Evolutionary conservation across 2,888 invertebrate species (phyloP), one percentile per base, ranked within the genome.

Genomic region (Nemapogon koenigi): DNA sequence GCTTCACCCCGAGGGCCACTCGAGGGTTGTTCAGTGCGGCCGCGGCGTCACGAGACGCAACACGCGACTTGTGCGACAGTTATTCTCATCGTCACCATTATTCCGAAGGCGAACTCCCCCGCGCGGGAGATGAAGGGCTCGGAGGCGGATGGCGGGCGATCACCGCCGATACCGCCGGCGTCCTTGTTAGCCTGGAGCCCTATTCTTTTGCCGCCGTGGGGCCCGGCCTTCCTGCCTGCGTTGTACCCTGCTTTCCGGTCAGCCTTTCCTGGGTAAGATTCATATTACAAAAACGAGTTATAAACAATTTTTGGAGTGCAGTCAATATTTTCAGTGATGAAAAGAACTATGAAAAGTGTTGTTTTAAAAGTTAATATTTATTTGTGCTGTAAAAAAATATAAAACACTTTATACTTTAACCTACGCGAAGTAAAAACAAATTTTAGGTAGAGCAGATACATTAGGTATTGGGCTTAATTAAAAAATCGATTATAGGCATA

Each of bases 211-310:
- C 87, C 87, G 49, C 88, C 88, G 15, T 89, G 89, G 88, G 87
- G 86, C 38, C 87, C 87, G 49, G 87, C 88, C 26, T 78, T 88
- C 44, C 56, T 88, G 48, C 87, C 88, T 45, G 86, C 87, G 45
- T 86, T 85, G 59, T 89, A 85, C 69, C 88, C 85, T 54, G 85
- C 88, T 29, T 79, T 87, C 48, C 76, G 87, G 33, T 87, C 85
- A 40, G 88, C 88, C 44, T 78, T 89, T 51, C 89, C 89, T 37
- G 86, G 89, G 89, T 89, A 82, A 84, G 86, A n/a, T n/a, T n/a
- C n/a, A n/a, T n/a, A n/a, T n/a, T n/a, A n/a, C n/a, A n/a, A n/a
- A n/a, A n/a, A n/a, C n/a, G n/a, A n/a, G n/a, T n/a, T n/a, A n/a
- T n/a, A n/a, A n/a, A n/a, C n/a, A n/a, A n/a, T n/a, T n/a, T n/a